Evolutionary conservation across 2,888 invertebrate genomes (phyloP).

Genomic region (Hoplodrina ambigua): DNA sequence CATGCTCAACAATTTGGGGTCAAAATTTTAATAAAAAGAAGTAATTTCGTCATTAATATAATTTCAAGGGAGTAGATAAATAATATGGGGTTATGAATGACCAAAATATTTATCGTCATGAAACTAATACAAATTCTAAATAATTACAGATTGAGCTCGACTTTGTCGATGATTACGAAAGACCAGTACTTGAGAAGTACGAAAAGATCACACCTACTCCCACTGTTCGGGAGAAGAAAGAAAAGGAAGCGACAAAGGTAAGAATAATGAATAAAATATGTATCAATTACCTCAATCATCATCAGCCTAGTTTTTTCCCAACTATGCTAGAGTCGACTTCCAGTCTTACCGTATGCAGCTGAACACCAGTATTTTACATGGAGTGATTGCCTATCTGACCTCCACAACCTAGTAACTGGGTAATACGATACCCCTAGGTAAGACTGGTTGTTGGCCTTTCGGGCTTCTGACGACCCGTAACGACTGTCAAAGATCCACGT

Average conservation of each 20-base stretch:
- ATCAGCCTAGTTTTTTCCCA: too few species aligned
- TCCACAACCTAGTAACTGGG: too few species aligned
- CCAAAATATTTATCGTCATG: neutral
- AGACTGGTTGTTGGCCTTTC: too few species aligned
- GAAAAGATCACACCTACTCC: slow-evolving; percentile 90
- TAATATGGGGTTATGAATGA: neutral
- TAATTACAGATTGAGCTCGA: slow-evolving; percentile 84
- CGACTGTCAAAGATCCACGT: too few species aligned
- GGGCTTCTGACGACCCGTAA: too few species aligned
- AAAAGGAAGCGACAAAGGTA: slow-evolving; percentile 83
- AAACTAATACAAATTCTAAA: slow-evolving; percentile 39
- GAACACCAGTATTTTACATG: too few species aligned
- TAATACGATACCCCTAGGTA: too few species aligned
- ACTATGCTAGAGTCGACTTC: too few species aligned
- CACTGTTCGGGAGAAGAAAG: slow-evolving; percentile 84
- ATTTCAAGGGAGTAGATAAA: neutral
- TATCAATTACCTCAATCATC: too few species aligned
- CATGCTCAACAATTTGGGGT: slow-evolving; percentile 11
- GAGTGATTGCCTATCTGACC: too few species aligned
- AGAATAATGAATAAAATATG: slow-evolving; percentile 21
- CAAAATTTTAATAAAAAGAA: too few species aligned
- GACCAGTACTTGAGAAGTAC: slow-evolving; percentile 93
- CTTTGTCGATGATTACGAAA: slow-evolving; percentile 93
- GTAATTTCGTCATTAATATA: neutral
- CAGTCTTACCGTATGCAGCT: too few species aligned